A percentile compares a stretch with the other conserved stretches of the same genome.
phyloP scores from a whole-genome alignment of 2,797 vertebrate genomes.

The Myiotriccus ornatus region DNA sequence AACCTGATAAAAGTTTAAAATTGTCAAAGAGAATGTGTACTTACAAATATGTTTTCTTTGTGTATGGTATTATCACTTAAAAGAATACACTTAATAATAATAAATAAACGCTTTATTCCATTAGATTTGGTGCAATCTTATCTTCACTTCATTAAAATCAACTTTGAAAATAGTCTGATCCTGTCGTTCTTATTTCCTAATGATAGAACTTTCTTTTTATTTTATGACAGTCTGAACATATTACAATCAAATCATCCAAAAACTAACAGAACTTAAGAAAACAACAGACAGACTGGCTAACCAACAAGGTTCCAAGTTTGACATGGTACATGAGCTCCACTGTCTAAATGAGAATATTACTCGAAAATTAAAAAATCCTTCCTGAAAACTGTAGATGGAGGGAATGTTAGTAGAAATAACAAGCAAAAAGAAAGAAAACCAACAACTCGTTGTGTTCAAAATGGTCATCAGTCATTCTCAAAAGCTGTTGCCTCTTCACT shows the following conservation, averaged over 20 bases:
- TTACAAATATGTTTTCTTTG: not conserved
- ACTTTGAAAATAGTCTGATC: not conserved
- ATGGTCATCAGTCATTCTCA: slow-evolving; percentile 16
- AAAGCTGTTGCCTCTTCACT: slow-evolving; percentile 3
- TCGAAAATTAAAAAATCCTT: slow-evolving; percentile 29
- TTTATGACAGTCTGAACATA: not conserved
- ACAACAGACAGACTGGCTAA: slow-evolving; percentile 3
- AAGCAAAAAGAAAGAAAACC: slow-evolving; percentile 19
- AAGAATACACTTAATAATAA: slow-evolving; percentile 9
- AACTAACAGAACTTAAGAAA: not conserved
- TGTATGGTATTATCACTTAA: not conserved
- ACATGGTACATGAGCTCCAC: not conserved
- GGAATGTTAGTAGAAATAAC: slow-evolving; percentile 6
- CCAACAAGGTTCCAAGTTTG: not conserved
- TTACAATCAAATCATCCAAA: not conserved
- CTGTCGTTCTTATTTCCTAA: not conserved
- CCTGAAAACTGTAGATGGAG: slow-evolving; percentile 21
- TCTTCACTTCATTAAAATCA: not conserved
- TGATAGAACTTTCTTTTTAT: not conserved
- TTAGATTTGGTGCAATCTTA: not conserved
- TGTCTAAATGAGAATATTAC: not conserved
- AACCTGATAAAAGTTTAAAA: slow-evolving; percentile 10
- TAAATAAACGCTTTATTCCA: slow-evolving; percentile 39
- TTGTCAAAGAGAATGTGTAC: not conserved
- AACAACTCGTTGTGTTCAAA: slow-evolving; percentile 40